Evolutionary conservation across 2,888 invertebrate genomes (phyloP), one percentile per base, ranked within the genome.

Genomic region (Alloplasta piceator): DNA sequence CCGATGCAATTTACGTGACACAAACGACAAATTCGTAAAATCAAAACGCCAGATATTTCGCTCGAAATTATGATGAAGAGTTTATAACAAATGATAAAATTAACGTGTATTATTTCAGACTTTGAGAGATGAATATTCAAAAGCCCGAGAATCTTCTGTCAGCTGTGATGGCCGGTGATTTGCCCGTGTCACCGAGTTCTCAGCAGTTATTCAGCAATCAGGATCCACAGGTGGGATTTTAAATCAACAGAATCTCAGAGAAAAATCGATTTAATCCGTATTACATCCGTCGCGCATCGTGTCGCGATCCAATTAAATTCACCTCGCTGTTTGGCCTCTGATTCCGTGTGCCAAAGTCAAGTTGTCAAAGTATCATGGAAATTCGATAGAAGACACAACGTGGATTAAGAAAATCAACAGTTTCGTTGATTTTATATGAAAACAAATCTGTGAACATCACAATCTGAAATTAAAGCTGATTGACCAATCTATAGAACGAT

Each of bases 221-320:
- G 64, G 89, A 90, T 86, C 88, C 89, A 86, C 90, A 90, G 89
- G 90, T 90, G 83, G 75, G 85, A 87, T 80, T 26, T 26, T 26
- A 52, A 14, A 16, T 46, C 48, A 70, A 68, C 80, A 81, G 77
- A 5, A 39, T 10, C n/a, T 10, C 61, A 12, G 6, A 7, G 6
- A 14, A 14, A 16, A 68, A 6, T 12, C 36, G 10, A 73, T 73
- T 10, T 38, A 77, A 68, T 50, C n/a, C 58, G 26, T 7, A 73
- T 61, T 61, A 43, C 26, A 12, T 55, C 46, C 14, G 6, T 38
- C 16, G n/a, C 61, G n/a, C 43, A 26, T 43, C 9, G 43, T n/a
- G 56, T 26, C 63, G 38, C 71, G 52, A 76, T 80, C 68, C 68
- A 63, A 76, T 72, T 74, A 60, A 60, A 46, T 78, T 60, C 46